Conservation (phyloP, 2,888 invertebrate genomes). For the Diplazon laetatorius region DNA sequence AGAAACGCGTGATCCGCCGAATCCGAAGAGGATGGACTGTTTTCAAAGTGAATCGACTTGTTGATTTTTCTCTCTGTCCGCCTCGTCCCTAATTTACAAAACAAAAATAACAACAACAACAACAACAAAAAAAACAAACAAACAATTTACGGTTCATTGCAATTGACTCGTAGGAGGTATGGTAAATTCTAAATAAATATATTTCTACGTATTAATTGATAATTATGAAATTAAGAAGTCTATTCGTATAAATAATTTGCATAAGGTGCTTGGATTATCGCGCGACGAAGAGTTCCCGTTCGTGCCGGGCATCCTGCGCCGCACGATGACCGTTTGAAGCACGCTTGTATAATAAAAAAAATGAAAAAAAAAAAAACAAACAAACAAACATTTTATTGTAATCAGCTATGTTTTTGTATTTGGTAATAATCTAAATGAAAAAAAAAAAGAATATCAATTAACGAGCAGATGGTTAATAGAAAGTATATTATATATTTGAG, state of each 20-base stretch:
- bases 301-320: conserved; percentile 68
- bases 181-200: conserved; percentile 80
- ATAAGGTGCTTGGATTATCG: conserved; percentile 74
- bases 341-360: conserved; percentile 73
- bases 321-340: conserved; percentile 71
- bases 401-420: conserved; percentile 82
- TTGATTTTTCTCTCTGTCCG: conserved; percentile 25
- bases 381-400: no score
- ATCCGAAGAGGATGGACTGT: conserved; percentile 6
- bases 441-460: conserved; percentile 68
- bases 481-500: conserved; percentile 81
- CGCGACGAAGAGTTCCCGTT: conserved; percentile 73
- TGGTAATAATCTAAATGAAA: conserved; percentile 81
- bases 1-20: conserved; percentile 32
- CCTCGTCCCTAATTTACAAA: conserved; percentile 18
- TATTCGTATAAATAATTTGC: conserved; percentile 77
- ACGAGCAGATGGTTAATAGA: conserved; percentile 79
- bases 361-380: no score
- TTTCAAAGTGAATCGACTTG: conserved; percentile 12
- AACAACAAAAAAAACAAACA: no score
- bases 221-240: conserved; percentile 73
- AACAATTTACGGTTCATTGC: conserved; percentile 76
- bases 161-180: conserved; percentile 76
- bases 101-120: background rate
- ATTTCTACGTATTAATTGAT: conserved; percentile 77